Base-by-base conservation (phyloP, 2,888 invertebrate species). In the Lagria hirta region DNA sequence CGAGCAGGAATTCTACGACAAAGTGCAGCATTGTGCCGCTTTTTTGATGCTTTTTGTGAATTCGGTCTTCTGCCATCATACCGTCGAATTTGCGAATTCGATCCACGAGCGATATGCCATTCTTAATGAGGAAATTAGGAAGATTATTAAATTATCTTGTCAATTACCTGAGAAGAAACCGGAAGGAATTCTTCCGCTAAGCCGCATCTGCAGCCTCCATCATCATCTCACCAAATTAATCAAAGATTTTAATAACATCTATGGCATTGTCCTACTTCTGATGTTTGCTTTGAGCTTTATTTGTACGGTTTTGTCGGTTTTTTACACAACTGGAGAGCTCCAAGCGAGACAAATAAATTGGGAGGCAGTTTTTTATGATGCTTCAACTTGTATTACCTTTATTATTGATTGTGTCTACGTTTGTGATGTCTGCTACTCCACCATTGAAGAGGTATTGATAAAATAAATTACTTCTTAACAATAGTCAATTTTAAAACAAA, bases 291-390 rank as follows among this genome's bases (percentile, higher is more conserved):
- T 22, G 5, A 34, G 34, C 11, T 34, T 34, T n/a, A 4, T 34
- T 6, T 11, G 15, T 1, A 56, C 53, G 13, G 55, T 56, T 5
- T 51, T 58, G 2, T 48, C 54, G 15, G 40, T 57, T 27, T 61
- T 57, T 33, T 48, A 49, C 2, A 20, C 3, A 10, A 32, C 13
- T 20, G 20, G 2, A 13, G 11, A 3, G 7, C 7, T 32, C 4
- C 32, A 32, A 12, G 2, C 11, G 1, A 3, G 4, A n/a, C n/a
- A 4, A 10, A 32, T 20, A 3, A 12, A 20, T 3, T 32, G 32
- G 32, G 7, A 4, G 2, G 1, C 7, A n/a, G 3, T 32, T 8
- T 8, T 32, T 3, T 18, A 12, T 8, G 6, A 13, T 5, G 5
- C 3, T 20, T 1, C 8, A 4, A n/a, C 7, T 1, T 1, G 16